phyloP scores from a whole-genome alignment of 1,140 invertebrate species.

The Drosophila hydei region DNA sequence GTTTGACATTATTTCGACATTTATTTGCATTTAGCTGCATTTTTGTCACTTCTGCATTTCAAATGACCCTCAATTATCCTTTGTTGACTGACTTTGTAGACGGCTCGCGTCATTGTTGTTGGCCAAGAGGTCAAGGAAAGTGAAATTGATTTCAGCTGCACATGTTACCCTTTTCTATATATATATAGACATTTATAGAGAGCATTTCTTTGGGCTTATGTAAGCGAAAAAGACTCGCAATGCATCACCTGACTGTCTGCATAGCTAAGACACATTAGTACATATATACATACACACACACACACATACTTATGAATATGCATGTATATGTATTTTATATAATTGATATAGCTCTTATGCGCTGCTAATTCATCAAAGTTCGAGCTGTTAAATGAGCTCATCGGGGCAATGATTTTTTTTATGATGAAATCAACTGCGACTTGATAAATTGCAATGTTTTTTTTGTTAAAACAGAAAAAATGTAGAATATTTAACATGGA shows the following conservation, averaged over 20 bases:
- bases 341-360: background rate
- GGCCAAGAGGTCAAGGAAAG: conserved; percentile 72
- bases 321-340: conserved; percentile 2
- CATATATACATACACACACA: too few species aligned
- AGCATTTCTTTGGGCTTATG: background rate
- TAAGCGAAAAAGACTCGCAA: background rate
- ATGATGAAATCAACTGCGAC: conserved; percentile 62
- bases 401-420: conserved; percentile 21
- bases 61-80: conserved; percentile 82
- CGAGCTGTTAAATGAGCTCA: conserved; percentile 50
- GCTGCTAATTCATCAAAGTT: conserved; percentile 17
- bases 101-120: conserved; percentile 8
- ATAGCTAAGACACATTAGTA: too few species aligned
- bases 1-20: conserved; percentile 79
- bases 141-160: conserved; percentile 67
- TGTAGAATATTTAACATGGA: background rate
- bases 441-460: conserved; percentile 47
- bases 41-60: conserved; percentile 75
- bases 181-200: conserved; percentile 1
- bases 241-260: background rate
- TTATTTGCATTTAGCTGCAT: conserved; percentile 56
- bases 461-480: conserved; percentile 52
- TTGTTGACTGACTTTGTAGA: conserved; percentile 57
- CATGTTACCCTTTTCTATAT: background rate
- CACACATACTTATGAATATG: too few species aligned